These are phyloP conservation scores for Heliconius erato DNA, from an alignment of 2,888 invertebrate genomes.

Conservation along the genomic window DNA sequence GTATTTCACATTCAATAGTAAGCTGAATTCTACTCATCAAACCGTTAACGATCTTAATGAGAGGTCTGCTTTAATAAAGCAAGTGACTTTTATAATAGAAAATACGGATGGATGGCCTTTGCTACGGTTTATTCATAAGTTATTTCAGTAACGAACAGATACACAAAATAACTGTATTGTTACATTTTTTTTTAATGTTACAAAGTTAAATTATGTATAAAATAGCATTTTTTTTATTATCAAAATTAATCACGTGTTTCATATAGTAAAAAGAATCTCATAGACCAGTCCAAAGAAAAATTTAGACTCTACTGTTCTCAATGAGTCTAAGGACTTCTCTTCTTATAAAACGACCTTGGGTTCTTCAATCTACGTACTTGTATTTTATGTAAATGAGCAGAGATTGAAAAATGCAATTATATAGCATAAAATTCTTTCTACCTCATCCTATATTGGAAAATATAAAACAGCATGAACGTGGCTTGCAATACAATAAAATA, in stretches of 20 bases:
- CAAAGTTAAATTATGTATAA: neutral
- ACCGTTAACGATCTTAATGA: slow-evolving; percentile 46
- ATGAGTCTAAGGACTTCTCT: neutral
- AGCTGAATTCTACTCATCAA: slow-evolving; percentile 39
- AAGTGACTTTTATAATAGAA: slow-evolving; percentile 17
- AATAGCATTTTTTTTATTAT: no score
- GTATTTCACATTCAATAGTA: slow-evolving; percentile 42
- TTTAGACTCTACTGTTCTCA: no score
- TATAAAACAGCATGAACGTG: no score
- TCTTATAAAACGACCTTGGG: neutral
- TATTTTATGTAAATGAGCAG: neutral
- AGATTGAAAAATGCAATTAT: no score
- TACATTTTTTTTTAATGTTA: neutral
- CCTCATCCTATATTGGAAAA: no score
- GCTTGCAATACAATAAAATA: no score
- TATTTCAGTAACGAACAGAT: slow-evolving; percentile 1
- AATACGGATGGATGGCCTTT: slow-evolving; percentile 18
- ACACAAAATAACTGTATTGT: neutral
- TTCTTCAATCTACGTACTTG: neutral
- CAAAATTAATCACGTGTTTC: no score
- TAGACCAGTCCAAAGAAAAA: neutral
- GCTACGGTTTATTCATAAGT: slow-evolving; percentile 1
- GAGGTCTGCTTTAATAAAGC: slow-evolving; percentile 16
- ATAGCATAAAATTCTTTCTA: no score
- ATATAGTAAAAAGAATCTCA: neutral